Base-by-base conservation (phyloP, 1,140 invertebrate species). In the Euschistus heros region DNA sequence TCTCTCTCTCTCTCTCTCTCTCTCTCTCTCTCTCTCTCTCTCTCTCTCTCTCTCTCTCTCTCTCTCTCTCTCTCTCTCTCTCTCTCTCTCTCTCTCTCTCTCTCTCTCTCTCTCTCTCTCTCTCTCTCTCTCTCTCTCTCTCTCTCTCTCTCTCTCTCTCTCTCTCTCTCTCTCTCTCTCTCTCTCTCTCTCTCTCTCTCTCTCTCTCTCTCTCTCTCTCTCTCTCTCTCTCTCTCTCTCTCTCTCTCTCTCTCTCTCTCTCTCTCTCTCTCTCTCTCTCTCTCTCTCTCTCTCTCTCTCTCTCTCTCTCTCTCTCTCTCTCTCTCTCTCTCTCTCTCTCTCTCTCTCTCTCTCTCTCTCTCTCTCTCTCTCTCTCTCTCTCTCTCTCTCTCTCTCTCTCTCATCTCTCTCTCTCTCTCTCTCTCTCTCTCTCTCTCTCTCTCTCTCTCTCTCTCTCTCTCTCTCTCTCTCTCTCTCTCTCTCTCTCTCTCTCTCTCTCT, bases 131-230 rank as follows among this genome's bases (percentile, higher is more conserved):
- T 46, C 37, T 42, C 44, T 33, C 24, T 22, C 24, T 24, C 27
- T 24, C 42, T 24, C 27, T 27, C 15, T 15, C 24, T 37, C 22
- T 44, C 42, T 24, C 37, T 30, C 54, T 60, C 42, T 46, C 37
- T 42, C 44, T 33, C 47, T 24, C 37, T 24, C 30, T 60, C 42
- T 46, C 42, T 44, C 42, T 46, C 54, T 42, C 33, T 42, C 26
- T 42, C 54, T 33, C 42, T 33, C 22, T 24, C 47, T 20, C 54
- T 55, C 54, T 66, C 64, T 66, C 42, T 59, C 33, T 42, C 37
- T 61, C 55, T 59, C 42, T 46, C 55, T 26, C 37, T 24, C 33
- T 42, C 33, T 59, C 27, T 55, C 30, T 55, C 30, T 59, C 18
- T 59, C 52, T 59, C 64, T 37, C 64, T 55, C 37, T 44, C 7